A percentile compares a stretch with the other conserved stretches of the same genome.
These are phyloP conservation scores for Loris lydekkerianus DNA, from an alignment of 2,797 vertebrate species.

Conservation along the genomic window DNA sequence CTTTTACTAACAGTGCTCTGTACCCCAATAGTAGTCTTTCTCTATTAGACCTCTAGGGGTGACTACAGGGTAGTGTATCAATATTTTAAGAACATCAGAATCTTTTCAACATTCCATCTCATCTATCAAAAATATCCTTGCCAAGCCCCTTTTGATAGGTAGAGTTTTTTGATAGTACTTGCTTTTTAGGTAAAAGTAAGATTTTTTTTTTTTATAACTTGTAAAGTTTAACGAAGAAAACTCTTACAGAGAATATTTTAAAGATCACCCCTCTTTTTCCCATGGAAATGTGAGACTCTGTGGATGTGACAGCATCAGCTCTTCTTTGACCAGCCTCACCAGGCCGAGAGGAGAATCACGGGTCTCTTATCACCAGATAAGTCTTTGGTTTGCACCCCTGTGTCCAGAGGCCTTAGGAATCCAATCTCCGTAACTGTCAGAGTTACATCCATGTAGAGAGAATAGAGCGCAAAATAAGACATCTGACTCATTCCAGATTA, in stretches of 20 bases:
- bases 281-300: neutral
- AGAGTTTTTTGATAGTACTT: neutral
- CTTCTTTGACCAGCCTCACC: neutral
- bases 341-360: neutral
- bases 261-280: neutral
- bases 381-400: neutral
- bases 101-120: neutral
- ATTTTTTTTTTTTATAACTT: neutral
- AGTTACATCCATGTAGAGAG: neutral
- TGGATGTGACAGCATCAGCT: too few relatives aligned
- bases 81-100: conserved; percentile 18
- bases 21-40: neutral
- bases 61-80: neutral
- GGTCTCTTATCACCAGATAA: neutral
- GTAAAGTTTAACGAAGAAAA: neutral
- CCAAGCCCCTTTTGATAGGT: neutral
- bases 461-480: neutral
- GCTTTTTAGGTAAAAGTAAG: neutral
- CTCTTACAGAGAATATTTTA: neutral
- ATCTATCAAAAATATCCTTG: neutral
- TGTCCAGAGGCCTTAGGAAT: neutral
- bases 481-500: neutral
- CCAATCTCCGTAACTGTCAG: neutral
- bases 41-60: neutral
- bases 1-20: neutral